These are phyloP conservation scores for Antennarius maculatus DNA, from an alignment of 2,797 vertebrate species.

Conservation along the genomic window DNA sequence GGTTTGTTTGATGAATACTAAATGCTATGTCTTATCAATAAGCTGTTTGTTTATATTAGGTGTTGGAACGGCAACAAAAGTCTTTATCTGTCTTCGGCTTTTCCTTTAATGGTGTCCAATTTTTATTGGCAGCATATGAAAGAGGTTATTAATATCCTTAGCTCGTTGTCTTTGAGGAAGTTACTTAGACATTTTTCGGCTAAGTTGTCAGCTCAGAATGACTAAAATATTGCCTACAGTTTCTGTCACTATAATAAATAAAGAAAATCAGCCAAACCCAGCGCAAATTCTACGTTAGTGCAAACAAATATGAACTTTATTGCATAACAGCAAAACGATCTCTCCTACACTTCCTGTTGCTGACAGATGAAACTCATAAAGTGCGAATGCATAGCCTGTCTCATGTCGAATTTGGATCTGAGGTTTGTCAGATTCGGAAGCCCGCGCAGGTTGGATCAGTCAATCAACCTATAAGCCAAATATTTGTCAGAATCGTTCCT, in stretches of 20 bases:
- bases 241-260: conserved; percentile 65
- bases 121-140: conserved; percentile 51
- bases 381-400: conserved; percentile 83
- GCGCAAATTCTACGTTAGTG: conserved; percentile 78
- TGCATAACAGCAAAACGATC: conserved; percentile 83
- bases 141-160: conserved; percentile 44
- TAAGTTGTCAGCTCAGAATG: conserved; percentile 54
- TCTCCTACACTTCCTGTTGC: conserved; percentile 61
- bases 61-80: conserved; percentile 50
- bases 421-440: conserved; percentile 54
- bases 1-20: conserved; percentile 64
- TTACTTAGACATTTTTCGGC: conserved; percentile 53
- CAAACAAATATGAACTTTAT: conserved; percentile 82
- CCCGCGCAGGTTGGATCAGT: conserved; percentile 37
- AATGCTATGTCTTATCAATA: conserved; percentile 47
- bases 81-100: conserved; percentile 24
- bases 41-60: conserved; percentile 32
- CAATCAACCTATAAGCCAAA: conserved; percentile 23
- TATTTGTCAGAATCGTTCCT: conserved; percentile 32
- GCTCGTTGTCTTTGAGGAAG: conserved; percentile 45
- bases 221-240: conserved; percentile 67
- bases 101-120: conserved; percentile 44
- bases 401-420: conserved; percentile 48
- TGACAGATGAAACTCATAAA: conserved; percentile 84
- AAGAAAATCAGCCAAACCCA: conserved; percentile 55